Evolutionary conservation across 2,113 vertebrate species (phyloP).

Genomic region (Apaloderma vittatum): DNA sequence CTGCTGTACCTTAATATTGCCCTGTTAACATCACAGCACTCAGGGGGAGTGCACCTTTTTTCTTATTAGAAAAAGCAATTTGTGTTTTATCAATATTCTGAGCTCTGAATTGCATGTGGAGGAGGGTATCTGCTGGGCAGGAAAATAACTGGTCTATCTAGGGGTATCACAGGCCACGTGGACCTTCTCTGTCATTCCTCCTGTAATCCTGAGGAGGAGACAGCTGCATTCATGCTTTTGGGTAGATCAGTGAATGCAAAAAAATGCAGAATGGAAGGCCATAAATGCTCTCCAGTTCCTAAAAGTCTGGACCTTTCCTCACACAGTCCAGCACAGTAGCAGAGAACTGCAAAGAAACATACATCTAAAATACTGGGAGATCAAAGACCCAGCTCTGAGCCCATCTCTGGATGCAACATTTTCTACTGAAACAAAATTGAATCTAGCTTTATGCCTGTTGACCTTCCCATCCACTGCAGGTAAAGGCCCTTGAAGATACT

Average conservation of each 20-base stretch:
- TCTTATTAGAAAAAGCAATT: background rate
- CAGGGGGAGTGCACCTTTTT: background rate
- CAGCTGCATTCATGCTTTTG: background rate
- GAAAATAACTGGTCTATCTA: background rate
- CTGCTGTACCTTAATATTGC: background rate
- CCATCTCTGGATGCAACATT: background rate
- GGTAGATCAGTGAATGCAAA: background rate
- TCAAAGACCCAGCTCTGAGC: background rate
- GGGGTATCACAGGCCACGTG: rapidly evolving
- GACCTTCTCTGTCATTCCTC: background rate
- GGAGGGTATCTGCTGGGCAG: background rate
- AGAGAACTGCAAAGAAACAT: background rate
- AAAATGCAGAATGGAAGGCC: background rate
- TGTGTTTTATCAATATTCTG: background rate
- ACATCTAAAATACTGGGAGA: rapidly evolving
- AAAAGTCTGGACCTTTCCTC: background rate
- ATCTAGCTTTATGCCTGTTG: background rate
- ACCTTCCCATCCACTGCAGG: background rate
- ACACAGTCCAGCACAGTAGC: rapidly evolving
- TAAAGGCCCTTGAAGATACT: background rate
- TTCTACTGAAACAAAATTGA: background rate
- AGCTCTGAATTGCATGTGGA: background rate
- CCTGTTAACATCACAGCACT: background rate
- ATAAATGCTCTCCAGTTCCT: background rate
- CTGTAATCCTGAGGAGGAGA: background rate